Conservation (phyloP, 1,140 invertebrate species). For the Acyrthosiphon pisum region DNA sequence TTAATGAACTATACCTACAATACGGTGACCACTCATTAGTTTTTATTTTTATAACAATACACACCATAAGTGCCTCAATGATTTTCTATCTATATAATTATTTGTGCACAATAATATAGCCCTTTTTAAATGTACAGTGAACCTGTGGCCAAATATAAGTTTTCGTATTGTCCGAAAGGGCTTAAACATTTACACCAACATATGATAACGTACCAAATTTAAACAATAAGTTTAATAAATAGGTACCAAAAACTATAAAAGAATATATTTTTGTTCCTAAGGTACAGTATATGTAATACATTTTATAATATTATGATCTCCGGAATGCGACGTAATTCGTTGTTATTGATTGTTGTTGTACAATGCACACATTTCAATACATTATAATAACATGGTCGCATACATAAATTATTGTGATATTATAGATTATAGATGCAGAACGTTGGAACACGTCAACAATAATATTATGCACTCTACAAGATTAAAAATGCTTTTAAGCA, state of each 20-base stretch:
- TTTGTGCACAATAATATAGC: background rate
- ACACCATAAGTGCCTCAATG: background rate
- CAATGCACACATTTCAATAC: background rate
- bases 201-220: background rate
- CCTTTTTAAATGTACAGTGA: background rate
- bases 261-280: background rate
- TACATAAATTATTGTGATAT: too few relatives aligned
- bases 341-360: background rate
- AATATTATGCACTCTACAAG: background rate
- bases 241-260: background rate
- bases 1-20: background rate
- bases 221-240: background rate
- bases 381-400: background rate
- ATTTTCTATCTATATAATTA: background rate
- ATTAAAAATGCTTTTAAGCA: background rate
- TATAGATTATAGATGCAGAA: background rate
- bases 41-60: background rate
- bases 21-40: background rate
- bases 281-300: background rate
- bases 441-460: background rate
- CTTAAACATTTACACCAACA: background rate
- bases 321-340: background rate
- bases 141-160: background rate
- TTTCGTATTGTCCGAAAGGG: background rate
- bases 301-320: background rate